Evolutionary conservation across 2,888 invertebrate genomes (phyloP).

Genomic region (Trichopoda pennipes): DNA sequence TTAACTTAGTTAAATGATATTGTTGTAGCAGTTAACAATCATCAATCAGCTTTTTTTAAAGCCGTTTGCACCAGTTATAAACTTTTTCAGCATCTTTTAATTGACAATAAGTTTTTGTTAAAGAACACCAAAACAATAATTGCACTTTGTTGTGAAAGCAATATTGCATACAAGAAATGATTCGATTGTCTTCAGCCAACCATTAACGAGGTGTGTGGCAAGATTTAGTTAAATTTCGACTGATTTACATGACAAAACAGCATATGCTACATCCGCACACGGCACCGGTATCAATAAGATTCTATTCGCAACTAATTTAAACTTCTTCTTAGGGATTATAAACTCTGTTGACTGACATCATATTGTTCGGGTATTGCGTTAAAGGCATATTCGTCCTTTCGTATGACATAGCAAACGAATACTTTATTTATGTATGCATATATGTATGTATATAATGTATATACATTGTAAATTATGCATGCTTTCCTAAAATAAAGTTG

Average conservation of each 20-base stretch:
- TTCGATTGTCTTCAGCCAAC: not conserved
- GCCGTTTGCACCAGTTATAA: too few relatives aligned
- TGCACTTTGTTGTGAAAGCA: conserved; percentile 17
- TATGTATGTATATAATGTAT: too few relatives aligned
- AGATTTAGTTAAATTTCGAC: conserved; percentile 22
- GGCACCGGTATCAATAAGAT: conserved; percentile 78
- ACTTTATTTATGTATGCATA: too few relatives aligned
- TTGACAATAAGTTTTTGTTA: too few relatives aligned
- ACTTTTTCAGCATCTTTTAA: too few relatives aligned
- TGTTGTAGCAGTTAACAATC: too few relatives aligned
- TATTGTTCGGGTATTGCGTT: conserved; percentile 2
- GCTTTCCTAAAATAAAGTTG: too few relatives aligned
- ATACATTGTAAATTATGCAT: too few relatives aligned
- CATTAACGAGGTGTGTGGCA: conserved; percentile 15
- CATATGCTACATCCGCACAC: conserved; percentile 74
- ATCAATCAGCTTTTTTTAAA: too few relatives aligned
- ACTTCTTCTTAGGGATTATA: conserved; percentile 78
- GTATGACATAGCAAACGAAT: not conserved
- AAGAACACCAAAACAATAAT: too few relatives aligned
- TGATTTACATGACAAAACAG: not conserved
- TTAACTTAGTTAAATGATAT: too few relatives aligned
- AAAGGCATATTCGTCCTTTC: conserved; percentile 18
- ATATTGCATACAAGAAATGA: conserved; percentile 9
- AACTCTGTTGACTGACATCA: conserved; percentile 60
- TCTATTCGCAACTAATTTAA: conserved; percentile 78